Conservation (phyloP, 2,113 vertebrate species). For the Paradisaea rubra region DNA sequence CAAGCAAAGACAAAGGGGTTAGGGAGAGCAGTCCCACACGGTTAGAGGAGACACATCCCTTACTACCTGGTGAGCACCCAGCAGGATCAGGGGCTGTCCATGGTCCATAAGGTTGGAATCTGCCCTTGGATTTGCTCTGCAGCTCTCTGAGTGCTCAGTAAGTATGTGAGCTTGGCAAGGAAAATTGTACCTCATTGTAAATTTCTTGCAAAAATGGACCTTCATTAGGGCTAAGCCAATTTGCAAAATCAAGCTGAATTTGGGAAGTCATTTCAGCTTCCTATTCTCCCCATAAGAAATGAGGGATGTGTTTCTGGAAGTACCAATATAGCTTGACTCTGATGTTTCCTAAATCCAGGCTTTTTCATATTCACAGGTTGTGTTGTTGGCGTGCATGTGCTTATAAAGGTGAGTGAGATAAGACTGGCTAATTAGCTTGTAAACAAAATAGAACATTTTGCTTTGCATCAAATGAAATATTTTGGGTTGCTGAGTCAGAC, state of each 20-base stretch:
- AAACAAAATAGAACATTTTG: conserved; percentile 12
- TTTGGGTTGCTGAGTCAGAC: conserved; percentile 13
- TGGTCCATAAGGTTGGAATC: neutral
- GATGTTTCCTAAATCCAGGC: neutral
- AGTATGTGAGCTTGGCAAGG: neutral
- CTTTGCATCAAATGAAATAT: conserved; percentile 12
- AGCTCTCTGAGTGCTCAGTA: neutral
- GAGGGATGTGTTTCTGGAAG: neutral
- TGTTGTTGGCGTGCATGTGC: neutral
- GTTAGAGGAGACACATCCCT: neutral
- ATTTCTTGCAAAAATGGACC: conserved; percentile 13
- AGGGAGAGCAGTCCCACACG: neutral
- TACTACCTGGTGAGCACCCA: neutral
- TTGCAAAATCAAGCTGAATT: conserved; percentile 26
- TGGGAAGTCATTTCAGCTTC: neutral
- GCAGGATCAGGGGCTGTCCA: neutral
- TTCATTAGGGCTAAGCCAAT: neutral
- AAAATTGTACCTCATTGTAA: conserved; percentile 31
- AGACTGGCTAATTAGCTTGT: conserved; percentile 23
- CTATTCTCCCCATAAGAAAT: neutral
- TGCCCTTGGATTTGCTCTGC: neutral
- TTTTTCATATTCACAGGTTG: neutral
- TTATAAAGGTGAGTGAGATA: neutral
- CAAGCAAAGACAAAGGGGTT: neutral
- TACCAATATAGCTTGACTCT: neutral